Evolutionary conservation across 2,113 vertebrate species (phyloP), one percentile per base, ranked within the genome.

Genomic region (Pollachius pollachius): DNA sequence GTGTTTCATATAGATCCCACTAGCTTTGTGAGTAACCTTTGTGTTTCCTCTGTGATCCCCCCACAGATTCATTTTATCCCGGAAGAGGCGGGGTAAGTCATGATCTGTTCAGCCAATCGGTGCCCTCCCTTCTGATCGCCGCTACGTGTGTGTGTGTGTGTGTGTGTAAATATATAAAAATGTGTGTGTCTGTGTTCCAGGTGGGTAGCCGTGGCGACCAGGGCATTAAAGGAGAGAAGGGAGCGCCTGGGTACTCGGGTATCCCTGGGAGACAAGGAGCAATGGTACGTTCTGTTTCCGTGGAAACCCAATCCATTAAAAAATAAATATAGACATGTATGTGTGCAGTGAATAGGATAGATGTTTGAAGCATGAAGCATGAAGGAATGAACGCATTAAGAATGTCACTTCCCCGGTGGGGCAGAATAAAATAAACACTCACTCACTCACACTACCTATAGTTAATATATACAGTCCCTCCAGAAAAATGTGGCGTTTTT

Each of bases 181-280:
- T 61, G 15, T 69, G 56, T 58, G 5, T 79, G 23, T 72, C 16
- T 19, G 11, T 76, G 3, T 25, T 0, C 52, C 34, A 52, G n/a
- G 79, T 97, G 95, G 91, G 88, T 69, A 81, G 89, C 18, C 94
- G 68, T 18, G 91, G 89, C 15, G 84, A 89, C 4, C 62, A 89
- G 59, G 94, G 94, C 80, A 78, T 90, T 59, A 88, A 76, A 0
- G 94, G 94, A 25, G 68, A 92, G 77, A 94, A 92, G 78, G 95
- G 95, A 76, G 95, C 95, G 23, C 71, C 91, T 0, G 90, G 90
- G 18, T 76, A 80, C 52, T 92, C 93, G 52, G 96, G 96, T 34
- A 72, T 84, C 3, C 94, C 94, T 0, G 95, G 96, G 76, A 92
- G 72, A 84, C 90, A 92, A 0, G 96, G 96, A 62, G 74, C 85